Percentiles rank a stretch among this genome's conserved stretches.
These are phyloP conservation scores for Drosophila stalkeri DNA, from an alignment of 2,888 invertebrate genomes.

Conservation along the genomic window DNA sequence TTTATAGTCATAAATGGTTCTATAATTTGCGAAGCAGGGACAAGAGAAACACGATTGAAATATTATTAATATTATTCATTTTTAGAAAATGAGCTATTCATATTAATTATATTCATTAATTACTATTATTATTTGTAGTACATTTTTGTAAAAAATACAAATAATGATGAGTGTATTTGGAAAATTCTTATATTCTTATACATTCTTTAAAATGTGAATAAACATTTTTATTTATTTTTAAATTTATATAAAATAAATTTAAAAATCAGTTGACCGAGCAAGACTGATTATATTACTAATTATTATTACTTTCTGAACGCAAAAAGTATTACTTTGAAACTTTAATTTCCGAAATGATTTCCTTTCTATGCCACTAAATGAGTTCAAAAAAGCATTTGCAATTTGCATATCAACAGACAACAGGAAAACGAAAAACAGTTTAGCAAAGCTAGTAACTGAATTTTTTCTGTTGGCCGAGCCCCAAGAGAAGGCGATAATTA, in stretches of 20 bases:
- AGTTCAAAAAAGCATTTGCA: neutral
- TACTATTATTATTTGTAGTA: neutral
- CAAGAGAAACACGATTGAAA: neutral
- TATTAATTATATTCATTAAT: no score
- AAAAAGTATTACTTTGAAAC: neutral
- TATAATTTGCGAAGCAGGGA: neutral
- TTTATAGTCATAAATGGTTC: neutral
- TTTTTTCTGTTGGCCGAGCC: conserved; percentile 53
- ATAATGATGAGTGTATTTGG: no score
- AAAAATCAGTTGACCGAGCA: no score
- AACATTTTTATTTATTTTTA: no score
- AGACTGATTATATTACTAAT: no score
- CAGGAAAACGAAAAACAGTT: conserved; percentile 12
- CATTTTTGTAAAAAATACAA: no score
- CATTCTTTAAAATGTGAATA: no score
- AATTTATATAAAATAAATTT: no score
- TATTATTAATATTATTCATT: neutral
- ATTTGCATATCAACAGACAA: conserved; percentile 37
- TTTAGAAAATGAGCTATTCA: neutral
- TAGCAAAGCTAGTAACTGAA: conserved; percentile 19
- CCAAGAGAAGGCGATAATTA: conserved; percentile 45
- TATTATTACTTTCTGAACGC: no score
- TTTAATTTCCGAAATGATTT: conserved; percentile 31
- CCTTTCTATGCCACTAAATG: conserved; percentile 1
- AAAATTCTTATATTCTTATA: no score